Evolutionary conservation across 2,797 vertebrate genomes (phyloP).

Genomic region (Ptychobarbus kaznakovi): DNA sequence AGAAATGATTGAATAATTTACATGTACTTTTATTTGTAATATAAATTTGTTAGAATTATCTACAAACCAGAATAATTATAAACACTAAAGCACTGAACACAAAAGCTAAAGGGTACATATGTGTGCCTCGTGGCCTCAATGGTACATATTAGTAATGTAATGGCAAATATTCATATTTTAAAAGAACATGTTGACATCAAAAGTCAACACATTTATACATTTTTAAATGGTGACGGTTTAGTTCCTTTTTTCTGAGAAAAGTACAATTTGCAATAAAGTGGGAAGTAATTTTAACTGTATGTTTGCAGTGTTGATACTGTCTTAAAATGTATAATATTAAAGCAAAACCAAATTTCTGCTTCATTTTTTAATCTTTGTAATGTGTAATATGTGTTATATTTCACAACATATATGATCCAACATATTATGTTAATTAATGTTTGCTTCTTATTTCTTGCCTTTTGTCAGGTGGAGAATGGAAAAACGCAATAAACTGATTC

Average conservation of each 20-base stretch:
- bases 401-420: not conserved
- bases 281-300: not conserved
- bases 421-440: not conserved
- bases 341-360: not conserved
- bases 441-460: not conserved
- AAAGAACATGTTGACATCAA: not conserved
- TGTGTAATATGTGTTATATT: not conserved
- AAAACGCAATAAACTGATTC: not conserved
- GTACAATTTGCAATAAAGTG: not conserved
- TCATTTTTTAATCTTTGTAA: not conserved
- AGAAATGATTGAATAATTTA: not conserved
- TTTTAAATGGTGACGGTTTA: not conserved
- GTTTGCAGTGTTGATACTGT: not conserved
- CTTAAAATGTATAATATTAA: not conserved
- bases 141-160: not conserved
- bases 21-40: not conserved
- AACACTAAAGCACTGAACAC: not conserved
- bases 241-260: not conserved
- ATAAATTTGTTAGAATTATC: not conserved
- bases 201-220: not conserved
- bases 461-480: slow-evolving; percentile 48
- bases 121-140: not conserved
- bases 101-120: not conserved
- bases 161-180: not conserved
- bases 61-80: not conserved